Evolutionary conservation across 2,113 vertebrate genomes (phyloP), one percentile per base, ranked within the genome.

Genomic region (Platysternon megacephalum): DNA sequence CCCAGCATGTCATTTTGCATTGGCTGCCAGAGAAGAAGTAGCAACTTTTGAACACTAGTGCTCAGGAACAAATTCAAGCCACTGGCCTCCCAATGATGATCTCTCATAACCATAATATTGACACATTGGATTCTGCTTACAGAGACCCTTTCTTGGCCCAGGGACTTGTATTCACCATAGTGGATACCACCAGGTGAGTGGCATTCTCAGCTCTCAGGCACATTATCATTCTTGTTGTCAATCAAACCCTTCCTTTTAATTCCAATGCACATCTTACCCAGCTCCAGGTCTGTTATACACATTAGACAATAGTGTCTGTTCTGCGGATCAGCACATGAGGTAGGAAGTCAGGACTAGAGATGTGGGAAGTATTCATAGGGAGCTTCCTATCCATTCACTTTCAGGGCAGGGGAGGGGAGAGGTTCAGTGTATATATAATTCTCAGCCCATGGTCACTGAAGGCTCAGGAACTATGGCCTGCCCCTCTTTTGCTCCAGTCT

Each of bases 91-190:
- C 11, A 55, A 53, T 86, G 85, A 85, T 1, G 1, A 22, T 56
- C 72, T 91, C 32, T 52, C 84, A 44, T 86, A 53, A 35, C 89
- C 85, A 51, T 81, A 88, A 89, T 82, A 91, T 79, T 29, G 51
- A 82, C 7, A n/a, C 17, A 19, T 8, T 1, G 2, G 11, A 24
- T 46, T 56, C 65, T 86, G 8, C 46, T 89, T 90, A 91, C 74
- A 2, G 7, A 88, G 42, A 26, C 49, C 84, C 48, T 91, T 74
- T 85, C 5, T 13, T 39, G 83, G 55, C 26, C n/a, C 80, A 65
- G 55, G 52, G 72, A 89, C 39, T 26, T 86, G 86, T 88, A 61
- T 72, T 89, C 49, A 53, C 48, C 5, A 2, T 1, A 11, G 51
- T 10, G 74, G 35, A 61, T 78, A 10, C 17, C 52, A 84, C 56